Percentiles rank a stretch among this genome's conserved stretches.
Evolutionary conservation across 1,140 invertebrate genomes (phyloP).

Genomic region (Pararge aegeria): DNA sequence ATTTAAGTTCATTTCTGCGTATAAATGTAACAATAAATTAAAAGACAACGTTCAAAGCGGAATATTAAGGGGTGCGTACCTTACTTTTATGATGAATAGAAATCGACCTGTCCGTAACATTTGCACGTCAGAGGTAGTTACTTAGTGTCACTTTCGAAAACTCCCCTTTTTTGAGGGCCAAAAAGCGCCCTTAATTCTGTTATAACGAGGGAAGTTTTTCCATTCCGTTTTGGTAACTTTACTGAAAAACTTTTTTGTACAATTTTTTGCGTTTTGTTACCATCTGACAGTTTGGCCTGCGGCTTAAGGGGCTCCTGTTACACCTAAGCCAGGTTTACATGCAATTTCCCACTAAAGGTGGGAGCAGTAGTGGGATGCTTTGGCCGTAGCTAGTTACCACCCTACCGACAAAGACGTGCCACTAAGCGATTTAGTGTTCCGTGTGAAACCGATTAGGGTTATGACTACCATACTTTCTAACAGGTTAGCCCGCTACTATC

Average conservation of each 20-base stretch:
- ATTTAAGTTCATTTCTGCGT: too few relatives aligned
- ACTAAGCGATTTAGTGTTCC: too few relatives aligned
- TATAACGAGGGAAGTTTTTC: conserved; percentile 68
- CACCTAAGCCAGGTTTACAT: conserved; percentile 5
- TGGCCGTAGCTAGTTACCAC: too few relatives aligned
- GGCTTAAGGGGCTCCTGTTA: conserved; percentile 19
- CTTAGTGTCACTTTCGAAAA: background rate
- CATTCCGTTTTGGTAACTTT: conserved; percentile 58
- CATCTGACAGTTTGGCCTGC: conserved; percentile 45
- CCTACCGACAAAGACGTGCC: too few relatives aligned
- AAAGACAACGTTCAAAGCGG: background rate
- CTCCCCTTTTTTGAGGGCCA: conserved; percentile 13
- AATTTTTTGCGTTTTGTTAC: conserved; percentile 42
- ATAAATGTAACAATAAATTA: too few relatives aligned
- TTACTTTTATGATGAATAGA: background rate
- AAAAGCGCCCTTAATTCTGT: conserved; percentile 47
- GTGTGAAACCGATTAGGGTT: too few relatives aligned
- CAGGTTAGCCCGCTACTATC: too few relatives aligned
- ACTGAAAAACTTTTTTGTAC: conserved; percentile 38
- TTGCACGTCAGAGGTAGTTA: background rate
- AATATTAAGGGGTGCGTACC: background rate
- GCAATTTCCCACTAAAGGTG: background rate
- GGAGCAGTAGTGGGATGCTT: too few relatives aligned
- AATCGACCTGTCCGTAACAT: background rate
- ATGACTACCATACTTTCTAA: too few relatives aligned